phyloP scores from a whole-genome alignment of 2,797 vertebrate species.

The Amblyopsis hoosieri region DNA sequence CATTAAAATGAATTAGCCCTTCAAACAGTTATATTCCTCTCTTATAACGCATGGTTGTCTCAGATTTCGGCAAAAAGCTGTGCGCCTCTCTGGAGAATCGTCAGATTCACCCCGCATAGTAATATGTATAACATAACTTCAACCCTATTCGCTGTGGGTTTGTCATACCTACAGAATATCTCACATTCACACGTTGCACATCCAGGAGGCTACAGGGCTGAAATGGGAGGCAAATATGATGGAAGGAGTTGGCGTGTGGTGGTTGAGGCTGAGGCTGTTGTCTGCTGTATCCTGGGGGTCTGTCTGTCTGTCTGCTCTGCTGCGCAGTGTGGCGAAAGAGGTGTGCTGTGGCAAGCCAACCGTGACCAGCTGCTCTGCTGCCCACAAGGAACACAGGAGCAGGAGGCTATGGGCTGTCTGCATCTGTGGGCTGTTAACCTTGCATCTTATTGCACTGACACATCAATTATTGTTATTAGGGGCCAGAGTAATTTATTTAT shows the following conservation, averaged over 20 bases:
- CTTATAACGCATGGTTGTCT: slow-evolving; percentile 54
- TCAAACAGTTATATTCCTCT: slow-evolving; percentile 51
- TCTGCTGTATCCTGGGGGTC: slow-evolving; percentile 38
- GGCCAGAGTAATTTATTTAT: slow-evolving; percentile 74
- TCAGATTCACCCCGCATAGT: slow-evolving; percentile 35
- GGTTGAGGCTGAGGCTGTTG: slow-evolving; percentile 4
- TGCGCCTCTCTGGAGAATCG: slow-evolving; percentile 17
- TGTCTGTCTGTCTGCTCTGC: slow-evolving; percentile 58
- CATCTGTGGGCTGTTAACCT: slow-evolving; percentile 72
- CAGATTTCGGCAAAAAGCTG: neutral
- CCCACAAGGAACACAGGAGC: slow-evolving; percentile 47
- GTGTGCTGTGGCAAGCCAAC: slow-evolving; percentile 51
- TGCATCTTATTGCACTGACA: slow-evolving; percentile 73
- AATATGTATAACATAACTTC: slow-evolving; percentile 47
- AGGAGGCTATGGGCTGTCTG: slow-evolving; percentile 49
- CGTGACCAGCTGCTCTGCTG: slow-evolving; percentile 64
- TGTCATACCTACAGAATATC: slow-evolving; percentile 27
- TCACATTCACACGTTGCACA: slow-evolving; percentile 32
- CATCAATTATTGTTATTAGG: slow-evolving; percentile 80
- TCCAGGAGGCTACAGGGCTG: slow-evolving; percentile 17
- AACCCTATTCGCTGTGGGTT: slow-evolving; percentile 49
- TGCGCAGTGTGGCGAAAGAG: slow-evolving; percentile 51
- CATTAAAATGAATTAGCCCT: neutral
- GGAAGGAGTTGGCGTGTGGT: slow-evolving; percentile 8
- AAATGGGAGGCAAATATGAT: slow-evolving; percentile 26